Evolutionary conservation across 2,113 vertebrate genomes (phyloP), one percentile per base, ranked within the genome.

Genomic region (Varanus komodoensis): DNA sequence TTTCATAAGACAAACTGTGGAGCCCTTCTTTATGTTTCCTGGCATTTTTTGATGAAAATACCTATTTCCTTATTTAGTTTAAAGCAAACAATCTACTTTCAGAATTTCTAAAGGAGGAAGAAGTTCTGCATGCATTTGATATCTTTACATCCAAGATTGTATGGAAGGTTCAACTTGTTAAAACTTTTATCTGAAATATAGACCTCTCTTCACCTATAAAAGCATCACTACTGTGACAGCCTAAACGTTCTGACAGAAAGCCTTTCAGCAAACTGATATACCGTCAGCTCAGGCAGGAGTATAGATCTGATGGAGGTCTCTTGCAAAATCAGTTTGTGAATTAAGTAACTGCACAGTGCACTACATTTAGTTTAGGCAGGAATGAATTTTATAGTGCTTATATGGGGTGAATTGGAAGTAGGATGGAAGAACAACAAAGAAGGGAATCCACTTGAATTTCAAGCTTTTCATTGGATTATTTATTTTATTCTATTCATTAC

Each of bases 391-490:
- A 48, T 83, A 69, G 87, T 82, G 82, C 44, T 17, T 93, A 90
- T 61, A 94, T 57, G 34, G 8, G 8, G 8, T 1, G 50, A 7
- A 0, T 44, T 11, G 8, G 32, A 92, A 90, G 32, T 52, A 89
- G 50, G 68, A 90, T 81, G 88, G 71, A n/a, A 90, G 75, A 94
- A 75, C 87, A 94, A n/a, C 88, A 92, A 95, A 69, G 50, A 89
- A 92, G 23, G 3, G 54, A 48, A 93, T 50, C 71, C 90, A 48
- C 89, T 94, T 93, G 73, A 91, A 29, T 21, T 94, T 69, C 78
- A 87, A 75, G 64, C 82, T 19, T 69, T 92, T 93, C 71, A 84
- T 93, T 89, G 78, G 73, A 38, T 87, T 91, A 89, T 23, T 68
- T 64, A 21, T 64, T 54, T 64, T 64, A 64, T 61, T 61, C 11